Conservation (phyloP, 23 tunicate species). For the Diplosoma virens region DNA sequence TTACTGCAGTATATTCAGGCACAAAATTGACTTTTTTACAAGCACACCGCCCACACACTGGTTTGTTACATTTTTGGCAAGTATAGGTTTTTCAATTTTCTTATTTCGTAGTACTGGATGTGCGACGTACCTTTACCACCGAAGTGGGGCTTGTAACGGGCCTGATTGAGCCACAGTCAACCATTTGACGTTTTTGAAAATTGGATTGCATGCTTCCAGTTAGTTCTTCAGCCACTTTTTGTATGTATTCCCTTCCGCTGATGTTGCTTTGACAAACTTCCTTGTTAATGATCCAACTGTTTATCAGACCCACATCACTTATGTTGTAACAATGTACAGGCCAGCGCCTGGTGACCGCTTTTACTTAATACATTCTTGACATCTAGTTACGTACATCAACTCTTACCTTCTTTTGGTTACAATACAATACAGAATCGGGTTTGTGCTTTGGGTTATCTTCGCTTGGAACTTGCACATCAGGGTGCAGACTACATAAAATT, state of each 20-base stretch:
- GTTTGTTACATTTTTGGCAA: conserved; percentile 6
- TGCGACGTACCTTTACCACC: background rate
- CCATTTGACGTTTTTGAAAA: background rate
- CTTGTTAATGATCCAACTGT: conserved; percentile 4
- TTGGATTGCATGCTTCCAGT: background rate
- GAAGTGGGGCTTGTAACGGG: conserved; percentile 1
- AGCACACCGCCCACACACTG: conserved; percentile 30
- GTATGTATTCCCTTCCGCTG: conserved; percentile 20
- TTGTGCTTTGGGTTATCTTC: too few species aligned
- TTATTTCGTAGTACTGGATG: background rate
- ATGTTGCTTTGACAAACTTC: conserved; percentile 13
- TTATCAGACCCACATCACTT: background rate
- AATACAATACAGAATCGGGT: too few species aligned
- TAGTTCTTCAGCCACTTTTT: too few species aligned
- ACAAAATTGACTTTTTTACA: conserved; percentile 7
- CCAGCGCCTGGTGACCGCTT: background rate
- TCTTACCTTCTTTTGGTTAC: too few species aligned
- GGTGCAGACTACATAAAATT: too few species aligned
- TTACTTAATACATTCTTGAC: background rate
- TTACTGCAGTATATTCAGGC: background rate
- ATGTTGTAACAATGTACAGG: background rate
- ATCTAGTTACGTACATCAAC: background rate
- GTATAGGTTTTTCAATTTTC: conserved; percentile 9
- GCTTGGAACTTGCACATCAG: too few species aligned
- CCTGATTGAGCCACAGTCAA: conserved; percentile 6